phyloP scores from a whole-genome alignment of 1,140 invertebrate species.

The Melanaphis sacchari region DNA sequence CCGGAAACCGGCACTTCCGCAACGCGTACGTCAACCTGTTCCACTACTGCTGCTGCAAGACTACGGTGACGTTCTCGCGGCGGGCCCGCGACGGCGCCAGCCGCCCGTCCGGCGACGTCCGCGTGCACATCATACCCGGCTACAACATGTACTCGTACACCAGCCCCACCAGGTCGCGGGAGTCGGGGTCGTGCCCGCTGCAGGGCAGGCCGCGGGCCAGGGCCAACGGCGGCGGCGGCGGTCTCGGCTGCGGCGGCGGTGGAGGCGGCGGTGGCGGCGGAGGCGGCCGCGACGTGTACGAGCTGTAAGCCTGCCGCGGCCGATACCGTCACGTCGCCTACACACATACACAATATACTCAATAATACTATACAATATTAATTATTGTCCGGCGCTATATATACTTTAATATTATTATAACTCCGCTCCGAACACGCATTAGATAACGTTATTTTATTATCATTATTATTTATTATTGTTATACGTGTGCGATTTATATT shows the following conservation, averaged over 20 bases:
- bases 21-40: conserved; percentile 79
- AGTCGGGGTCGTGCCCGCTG: conserved; percentile 45
- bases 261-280: conserved; percentile 20
- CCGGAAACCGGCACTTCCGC: conserved; percentile 74
- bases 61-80: conserved; percentile 74
- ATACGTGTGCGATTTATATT: background rate
- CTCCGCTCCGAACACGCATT: background rate
- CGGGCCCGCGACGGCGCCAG: conserved; percentile 68
- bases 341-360: too few relatives aligned
- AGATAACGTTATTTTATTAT: background rate
- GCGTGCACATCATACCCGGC: conserved; percentile 80
- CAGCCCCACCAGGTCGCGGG: conserved; percentile 66
- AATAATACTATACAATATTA: too few relatives aligned
- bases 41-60: conserved; percentile 85
- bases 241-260: background rate
- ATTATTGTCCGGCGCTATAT: background rate
- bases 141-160: conserved; percentile 76
- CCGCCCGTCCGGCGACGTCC: conserved; percentile 71
- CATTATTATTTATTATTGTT: background rate
- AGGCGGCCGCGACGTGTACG: conserved; percentile 56
- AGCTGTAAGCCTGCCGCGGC: conserved; percentile 21
- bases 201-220: conserved; percentile 36
- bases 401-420: too few relatives aligned
- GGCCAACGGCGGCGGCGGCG: conserved; percentile 59
- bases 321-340: too few relatives aligned